A percentile compares a stretch with the other conserved stretches of the same genome.
Conservation (phyloP, 1,140 invertebrate species). For the Heliconius hermathena region DNA sequence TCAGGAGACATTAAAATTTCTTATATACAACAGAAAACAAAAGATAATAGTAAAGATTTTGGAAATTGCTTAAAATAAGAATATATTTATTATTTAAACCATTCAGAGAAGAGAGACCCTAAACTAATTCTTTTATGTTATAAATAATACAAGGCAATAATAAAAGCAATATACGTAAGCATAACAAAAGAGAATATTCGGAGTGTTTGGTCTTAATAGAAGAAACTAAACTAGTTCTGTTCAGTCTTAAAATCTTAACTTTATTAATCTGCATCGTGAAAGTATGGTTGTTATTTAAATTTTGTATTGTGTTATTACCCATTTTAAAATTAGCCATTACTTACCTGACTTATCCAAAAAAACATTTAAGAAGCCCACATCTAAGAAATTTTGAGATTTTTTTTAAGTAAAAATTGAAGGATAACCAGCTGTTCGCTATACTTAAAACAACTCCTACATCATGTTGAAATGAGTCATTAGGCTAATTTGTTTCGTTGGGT, state of each 20-base stretch:
- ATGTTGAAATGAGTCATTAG: not conserved
- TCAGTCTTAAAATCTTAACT: not conserved
- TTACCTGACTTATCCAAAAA: not conserved
- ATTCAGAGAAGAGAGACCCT: not conserved
- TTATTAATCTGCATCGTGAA: not conserved
- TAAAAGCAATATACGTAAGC: not conserved
- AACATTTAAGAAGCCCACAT: not conserved
- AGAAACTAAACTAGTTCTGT: not conserved
- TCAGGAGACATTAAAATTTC: not conserved
- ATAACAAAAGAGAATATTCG: not conserved
- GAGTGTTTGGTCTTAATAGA: not conserved
- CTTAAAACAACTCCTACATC: not conserved
- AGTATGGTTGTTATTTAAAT: not conserved
- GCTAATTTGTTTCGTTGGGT: not conserved
- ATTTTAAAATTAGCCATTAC: not conserved
- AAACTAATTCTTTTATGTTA: not conserved
- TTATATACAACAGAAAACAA: not conserved
- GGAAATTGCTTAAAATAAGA: not conserved
- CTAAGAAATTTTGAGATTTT: not conserved
- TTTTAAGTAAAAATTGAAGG: not conserved
- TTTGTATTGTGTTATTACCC: not conserved
- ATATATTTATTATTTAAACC: not conserved
- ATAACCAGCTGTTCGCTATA: not conserved
- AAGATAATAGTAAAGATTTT: not conserved
- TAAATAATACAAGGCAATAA: not conserved